Conservation (phyloP, 2,113 vertebrate species). For the Oenanthe melanoleuca region DNA sequence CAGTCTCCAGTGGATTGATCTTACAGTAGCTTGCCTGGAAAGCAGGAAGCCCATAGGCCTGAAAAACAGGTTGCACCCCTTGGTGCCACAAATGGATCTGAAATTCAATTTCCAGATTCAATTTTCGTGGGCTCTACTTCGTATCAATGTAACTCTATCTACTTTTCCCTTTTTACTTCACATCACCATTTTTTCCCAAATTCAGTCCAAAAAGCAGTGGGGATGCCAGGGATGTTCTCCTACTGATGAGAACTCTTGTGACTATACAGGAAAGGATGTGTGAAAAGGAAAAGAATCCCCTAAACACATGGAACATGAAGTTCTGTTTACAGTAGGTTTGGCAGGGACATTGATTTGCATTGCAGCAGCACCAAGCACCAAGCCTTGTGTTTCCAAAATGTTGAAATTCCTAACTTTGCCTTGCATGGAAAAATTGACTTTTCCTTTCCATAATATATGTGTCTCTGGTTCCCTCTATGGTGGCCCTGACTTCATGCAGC, state of each 20-base stretch:
- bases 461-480: not conserved
- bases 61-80: not conserved
- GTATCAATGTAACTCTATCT: not conserved
- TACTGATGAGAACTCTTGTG: not conserved
- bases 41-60: not conserved
- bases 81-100: not conserved
- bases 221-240: not conserved
- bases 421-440: not conserved
- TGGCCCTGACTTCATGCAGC: not conserved
- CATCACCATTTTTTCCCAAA: not conserved
- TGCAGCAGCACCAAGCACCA: not conserved
- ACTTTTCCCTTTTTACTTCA: not conserved
- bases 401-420: not conserved
- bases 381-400: not conserved
- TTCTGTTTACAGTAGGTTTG: not conserved
- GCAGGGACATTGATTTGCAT: not conserved
- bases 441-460: not conserved
- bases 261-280: not conserved
- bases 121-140: not conserved
- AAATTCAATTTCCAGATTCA: not conserved
- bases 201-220: not conserved
- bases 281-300: not conserved
- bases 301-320: not conserved
- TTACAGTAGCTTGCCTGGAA: fast-evolving
- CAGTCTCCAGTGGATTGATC: not conserved